These are phyloP conservation scores for Plecturocebus donacophilus DNA, from an alignment of 2,113 vertebrate species.

Conservation along the genomic window DNA sequence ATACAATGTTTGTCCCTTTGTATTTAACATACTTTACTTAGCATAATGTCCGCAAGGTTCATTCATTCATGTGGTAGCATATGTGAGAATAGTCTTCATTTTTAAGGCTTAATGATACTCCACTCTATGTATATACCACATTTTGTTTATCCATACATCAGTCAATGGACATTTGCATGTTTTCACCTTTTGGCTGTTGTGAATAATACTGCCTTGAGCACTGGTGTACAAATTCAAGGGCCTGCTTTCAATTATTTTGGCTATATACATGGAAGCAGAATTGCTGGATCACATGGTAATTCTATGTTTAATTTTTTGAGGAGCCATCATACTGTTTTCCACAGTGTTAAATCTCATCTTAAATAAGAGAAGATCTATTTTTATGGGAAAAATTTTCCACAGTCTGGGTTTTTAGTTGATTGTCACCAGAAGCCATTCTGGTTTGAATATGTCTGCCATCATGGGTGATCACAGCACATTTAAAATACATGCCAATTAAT, in stretches of 20 bases:
- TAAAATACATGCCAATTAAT: background rate
- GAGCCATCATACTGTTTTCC: background rate
- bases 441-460: background rate
- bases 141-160: background rate
- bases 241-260: background rate
- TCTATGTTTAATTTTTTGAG: background rate
- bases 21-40: background rate
- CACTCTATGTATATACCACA: background rate
- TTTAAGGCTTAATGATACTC: background rate
- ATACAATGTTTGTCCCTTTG: background rate
- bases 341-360: background rate
- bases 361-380: constrained; percentile 3
- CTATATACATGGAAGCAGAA: background rate
- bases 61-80: background rate
- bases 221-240: background rate
- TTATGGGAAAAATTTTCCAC: background rate
- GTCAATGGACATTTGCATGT: background rate
- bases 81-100: background rate
- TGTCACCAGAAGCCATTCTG: background rate
- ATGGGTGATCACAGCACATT: background rate
- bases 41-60: background rate
- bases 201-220: background rate
- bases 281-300: background rate
- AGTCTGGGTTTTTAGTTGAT: background rate
- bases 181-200: background rate